A percentile compares a stretch with the other conserved stretches of the same genome.
These are phyloP conservation scores for Nesogale talazaci DNA, from an alignment of 2,113 vertebrate species.

Conservation along the genomic window DNA sequence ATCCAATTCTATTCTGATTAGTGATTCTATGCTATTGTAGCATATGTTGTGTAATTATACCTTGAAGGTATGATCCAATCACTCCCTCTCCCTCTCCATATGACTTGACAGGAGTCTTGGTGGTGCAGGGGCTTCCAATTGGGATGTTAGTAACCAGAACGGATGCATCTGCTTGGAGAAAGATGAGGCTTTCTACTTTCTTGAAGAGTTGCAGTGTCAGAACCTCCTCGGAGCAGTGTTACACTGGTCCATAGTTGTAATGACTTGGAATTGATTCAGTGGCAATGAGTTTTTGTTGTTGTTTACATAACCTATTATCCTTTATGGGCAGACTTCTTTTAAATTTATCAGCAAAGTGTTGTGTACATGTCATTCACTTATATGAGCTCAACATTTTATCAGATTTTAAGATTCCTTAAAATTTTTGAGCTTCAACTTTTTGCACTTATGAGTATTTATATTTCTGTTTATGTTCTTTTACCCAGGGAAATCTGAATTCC, in stretches of 20 bases:
- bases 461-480: neutral
- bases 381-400: neutral
- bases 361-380: slow-evolving; percentile 28
- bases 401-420: slow-evolving; percentile 38
- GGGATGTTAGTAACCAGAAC: too few relatives aligned
- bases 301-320: neutral
- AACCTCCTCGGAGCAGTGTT: too few relatives aligned
- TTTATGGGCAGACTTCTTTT: neutral
- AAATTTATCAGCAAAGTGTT: neutral
- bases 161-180: too few relatives aligned
- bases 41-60: neutral
- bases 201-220: too few relatives aligned
- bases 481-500: neutral
- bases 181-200: too few relatives aligned
- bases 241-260: too few relatives aligned
- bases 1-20: neutral
- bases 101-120: too few relatives aligned
- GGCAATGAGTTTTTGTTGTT: neutral
- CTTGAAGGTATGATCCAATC: neutral
- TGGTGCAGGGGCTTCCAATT: too few relatives aligned
- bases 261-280: too few relatives aligned
- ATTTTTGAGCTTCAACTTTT: slow-evolving; percentile 6
- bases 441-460: neutral
- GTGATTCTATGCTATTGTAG: neutral
- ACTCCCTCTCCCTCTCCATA: too few relatives aligned